Base-by-base conservation (phyloP, 2,888 invertebrate species). In the Leucania comma region DNA sequence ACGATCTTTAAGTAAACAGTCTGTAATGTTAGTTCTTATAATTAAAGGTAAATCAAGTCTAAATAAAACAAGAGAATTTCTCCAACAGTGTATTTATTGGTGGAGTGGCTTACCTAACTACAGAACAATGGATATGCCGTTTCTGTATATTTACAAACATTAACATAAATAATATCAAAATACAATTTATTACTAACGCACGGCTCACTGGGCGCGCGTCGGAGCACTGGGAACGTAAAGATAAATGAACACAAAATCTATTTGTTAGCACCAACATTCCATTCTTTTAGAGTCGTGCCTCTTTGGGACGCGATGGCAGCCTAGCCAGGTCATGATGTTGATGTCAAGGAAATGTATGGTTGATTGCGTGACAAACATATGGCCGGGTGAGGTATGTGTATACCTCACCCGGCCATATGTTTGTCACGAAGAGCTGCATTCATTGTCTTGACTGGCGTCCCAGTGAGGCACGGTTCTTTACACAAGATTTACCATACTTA, bases 141-240 rank as follows among this genome's bases (percentile, higher is more conserved):
- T 94, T 95, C 90, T 93, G 91, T 94, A 91, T 94, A 95, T 95
- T 93, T 95, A 96, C 95, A 95, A 94, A 94, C 92, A 86, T 91
- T 90, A 95, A 93, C 94, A 94, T 95, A 95, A 94, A 95, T 94
- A 93, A 94, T 95, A 96, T 94, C 93, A 95, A 95, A 95, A 95
- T 95, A 95, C 93, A 90, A 91, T 91, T 83, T 89, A 85, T 86
- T 88, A 85, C 81, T 82, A 85, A 75, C 82, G 72, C 80, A 78
- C 76, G 82, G 78, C 76, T 76, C 82, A 58, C 64, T 38, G 58
- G 81, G 77, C 76, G 78, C 82, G 60, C 64, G 56, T 26, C 38
- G 48, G 59, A 68, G 56, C 86, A 86, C 86, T 83, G 80, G 81
- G 78, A 86, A 87, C 75, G 70, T 71, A 88, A 84, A 87, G 85